phyloP scores from a whole-genome alignment of 2,888 invertebrate genomes.

The Magallana nippona region DNA sequence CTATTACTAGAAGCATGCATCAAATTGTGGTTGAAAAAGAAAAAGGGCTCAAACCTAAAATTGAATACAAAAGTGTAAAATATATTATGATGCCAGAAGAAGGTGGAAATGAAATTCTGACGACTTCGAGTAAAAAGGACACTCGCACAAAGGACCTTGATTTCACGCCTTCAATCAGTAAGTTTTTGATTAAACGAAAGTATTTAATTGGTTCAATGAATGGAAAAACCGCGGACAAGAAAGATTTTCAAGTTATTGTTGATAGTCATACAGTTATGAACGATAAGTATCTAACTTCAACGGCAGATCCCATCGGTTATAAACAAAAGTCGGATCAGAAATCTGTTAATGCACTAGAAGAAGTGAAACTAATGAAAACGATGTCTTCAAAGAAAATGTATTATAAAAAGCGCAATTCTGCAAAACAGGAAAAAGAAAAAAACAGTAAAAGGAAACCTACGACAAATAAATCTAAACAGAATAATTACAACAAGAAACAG shows the following conservation, averaged over 20 bases:
- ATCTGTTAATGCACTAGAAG: background rate
- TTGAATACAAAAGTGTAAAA: slow-evolving; percentile 28
- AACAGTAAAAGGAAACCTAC: background rate
- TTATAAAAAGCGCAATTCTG: background rate
- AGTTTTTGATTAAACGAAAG: slow-evolving; percentile 25
- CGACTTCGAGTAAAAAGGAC: background rate
- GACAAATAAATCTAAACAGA: background rate
- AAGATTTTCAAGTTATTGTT: background rate
- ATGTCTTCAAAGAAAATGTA: background rate
- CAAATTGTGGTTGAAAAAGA: slow-evolving; percentile 24
- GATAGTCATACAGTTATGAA: slow-evolving; percentile 3
- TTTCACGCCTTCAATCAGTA: background rate
- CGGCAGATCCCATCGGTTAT: slow-evolving; percentile 1
- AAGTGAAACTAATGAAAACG: background rate
- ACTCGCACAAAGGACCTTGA: background rate
- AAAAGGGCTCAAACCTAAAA: slow-evolving; percentile 1
- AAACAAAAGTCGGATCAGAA: slow-evolving; percentile 20
- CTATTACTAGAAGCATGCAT: slow-evolving; percentile 25
- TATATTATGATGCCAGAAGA: slow-evolving; percentile 14
- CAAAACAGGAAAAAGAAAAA: background rate
- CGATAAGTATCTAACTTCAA: slow-evolving; percentile 23
- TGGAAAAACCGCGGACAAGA: background rate
- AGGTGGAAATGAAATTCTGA: slow-evolving; percentile 4
- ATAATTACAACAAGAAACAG: background rate
- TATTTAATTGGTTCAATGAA: background rate